Evolutionary conservation across 2,797 vertebrate genomes (phyloP).

Genomic region (Fistularia tabacaria): DNA sequence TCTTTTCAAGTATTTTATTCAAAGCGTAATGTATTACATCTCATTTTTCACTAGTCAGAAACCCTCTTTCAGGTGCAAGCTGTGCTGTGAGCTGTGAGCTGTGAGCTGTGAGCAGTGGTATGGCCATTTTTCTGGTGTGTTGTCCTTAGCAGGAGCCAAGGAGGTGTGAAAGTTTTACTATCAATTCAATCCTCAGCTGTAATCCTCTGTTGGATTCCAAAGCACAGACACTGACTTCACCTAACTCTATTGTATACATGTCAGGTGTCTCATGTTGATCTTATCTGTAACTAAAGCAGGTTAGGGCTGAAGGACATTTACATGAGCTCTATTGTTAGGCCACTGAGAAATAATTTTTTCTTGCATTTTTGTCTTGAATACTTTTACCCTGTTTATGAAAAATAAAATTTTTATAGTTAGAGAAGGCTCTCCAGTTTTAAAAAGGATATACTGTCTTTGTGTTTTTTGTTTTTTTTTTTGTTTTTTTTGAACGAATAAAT

Average conservation of each 20-base stretch:
- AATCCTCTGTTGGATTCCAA: constrained; percentile 13
- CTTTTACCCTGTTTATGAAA: no score
- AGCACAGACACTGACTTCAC: constrained; percentile 34
- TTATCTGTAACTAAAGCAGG: constrained; percentile 15
- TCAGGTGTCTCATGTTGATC: constrained; percentile 28
- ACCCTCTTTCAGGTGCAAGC: not conserved
- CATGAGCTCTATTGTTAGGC: constrained; percentile 41
- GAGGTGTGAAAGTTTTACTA: constrained; percentile 5
- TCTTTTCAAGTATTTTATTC: no score
- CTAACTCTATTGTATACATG: constrained; percentile 24
- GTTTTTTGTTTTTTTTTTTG: no score
- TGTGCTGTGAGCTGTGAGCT: not conserved
- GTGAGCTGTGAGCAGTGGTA: not conserved
- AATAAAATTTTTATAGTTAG: no score
- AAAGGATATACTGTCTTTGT: not conserved
- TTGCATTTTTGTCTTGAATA: constrained; percentile 14
- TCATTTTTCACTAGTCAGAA: no score
- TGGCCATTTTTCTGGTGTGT: not conserved
- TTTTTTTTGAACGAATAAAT: constrained; percentile 3
- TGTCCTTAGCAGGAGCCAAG: constrained; percentile 3
- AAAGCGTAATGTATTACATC: not conserved
- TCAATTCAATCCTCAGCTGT: constrained; percentile 21
- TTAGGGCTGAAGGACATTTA: constrained; percentile 22
- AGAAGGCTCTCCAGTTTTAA: constrained; percentile 18
- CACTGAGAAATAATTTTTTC: constrained; percentile 33